phyloP scores from a whole-genome alignment of 2,888 invertebrate genomes.

The Brachyptera risi region DNA sequence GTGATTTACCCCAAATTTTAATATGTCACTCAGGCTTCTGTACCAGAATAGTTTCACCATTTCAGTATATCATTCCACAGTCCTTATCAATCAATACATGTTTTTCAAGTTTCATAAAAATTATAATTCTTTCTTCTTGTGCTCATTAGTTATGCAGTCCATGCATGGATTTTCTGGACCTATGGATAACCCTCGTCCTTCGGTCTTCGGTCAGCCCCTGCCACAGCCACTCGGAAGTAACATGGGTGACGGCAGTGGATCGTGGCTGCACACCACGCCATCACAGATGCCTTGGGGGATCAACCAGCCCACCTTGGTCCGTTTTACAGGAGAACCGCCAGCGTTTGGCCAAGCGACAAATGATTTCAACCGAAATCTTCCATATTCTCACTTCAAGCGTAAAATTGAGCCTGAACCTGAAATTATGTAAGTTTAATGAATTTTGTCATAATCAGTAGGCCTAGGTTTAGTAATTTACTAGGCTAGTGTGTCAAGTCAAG shows the following conservation, averaged over 20 bases:
- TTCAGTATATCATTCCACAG: too few species aligned
- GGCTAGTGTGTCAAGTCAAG: too few species aligned
- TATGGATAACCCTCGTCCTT: slow-evolving; percentile 10
- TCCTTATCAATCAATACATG: too few species aligned
- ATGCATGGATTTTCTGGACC: slow-evolving; percentile 6
- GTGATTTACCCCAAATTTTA: too few species aligned
- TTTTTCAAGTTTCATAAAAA: too few species aligned
- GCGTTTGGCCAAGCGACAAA: background rate
- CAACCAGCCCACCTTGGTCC: slow-evolving; percentile 30
- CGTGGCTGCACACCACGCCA: slow-evolving; percentile 33
- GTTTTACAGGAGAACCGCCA: slow-evolving; percentile 23
- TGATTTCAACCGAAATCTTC: background rate
- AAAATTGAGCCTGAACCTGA: slow-evolving; percentile 24
- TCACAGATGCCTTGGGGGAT: slow-evolving; percentile 34
- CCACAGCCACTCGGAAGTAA: slow-evolving; percentile 1
- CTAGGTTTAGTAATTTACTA: too few species aligned
- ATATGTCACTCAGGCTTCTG: too few species aligned
- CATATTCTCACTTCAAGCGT: slow-evolving; percentile 23
- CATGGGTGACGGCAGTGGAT: slow-evolving; percentile 8
- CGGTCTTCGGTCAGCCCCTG: slow-evolving; percentile 18
- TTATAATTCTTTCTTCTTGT: too few species aligned
- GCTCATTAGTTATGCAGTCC: slow-evolving; percentile 26
- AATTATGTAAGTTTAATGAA: slow-evolving; percentile 18
- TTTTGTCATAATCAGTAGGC: background rate
- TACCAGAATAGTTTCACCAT: too few species aligned